A percentile compares a stretch with the other conserved stretches of the same genome.
Conservation (phyloP, 2,797 vertebrate genomes). For the Neopelma chrysocephalum region DNA sequence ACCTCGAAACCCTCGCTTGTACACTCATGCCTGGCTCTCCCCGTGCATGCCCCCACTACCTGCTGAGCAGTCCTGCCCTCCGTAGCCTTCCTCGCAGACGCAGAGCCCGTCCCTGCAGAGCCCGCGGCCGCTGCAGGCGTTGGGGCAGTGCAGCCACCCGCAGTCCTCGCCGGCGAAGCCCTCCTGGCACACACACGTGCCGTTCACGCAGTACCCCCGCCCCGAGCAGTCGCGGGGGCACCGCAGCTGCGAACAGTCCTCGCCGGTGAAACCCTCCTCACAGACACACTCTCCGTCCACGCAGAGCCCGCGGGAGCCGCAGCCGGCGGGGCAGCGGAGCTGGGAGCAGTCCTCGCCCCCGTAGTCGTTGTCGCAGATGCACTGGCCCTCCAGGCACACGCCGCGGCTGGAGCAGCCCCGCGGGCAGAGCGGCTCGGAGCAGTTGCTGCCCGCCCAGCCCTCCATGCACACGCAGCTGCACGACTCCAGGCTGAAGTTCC, state of each 20-base stretch:
- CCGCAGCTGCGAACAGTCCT: conserved; percentile 87
- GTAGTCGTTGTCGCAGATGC: conserved; percentile 91
- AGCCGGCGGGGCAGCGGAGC: conserved; percentile 88
- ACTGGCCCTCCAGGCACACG: conserved; percentile 91
- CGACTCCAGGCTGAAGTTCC: conserved; percentile 92
- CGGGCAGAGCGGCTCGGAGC: conserved; percentile 89
- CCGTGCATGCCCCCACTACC: conserved; percentile 73
- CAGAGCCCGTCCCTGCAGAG: conserved; percentile 90
- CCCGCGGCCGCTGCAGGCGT: conserved; percentile 90
- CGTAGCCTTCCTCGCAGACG: conserved; percentile 88
- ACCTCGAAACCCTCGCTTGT: neutral
- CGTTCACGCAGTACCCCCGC: conserved; percentile 87
- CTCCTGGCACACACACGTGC: conserved; percentile 88
- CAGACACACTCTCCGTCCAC: conserved; percentile 94
- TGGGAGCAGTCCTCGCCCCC: conserved; percentile 93
- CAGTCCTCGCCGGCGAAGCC: conserved; percentile 92
- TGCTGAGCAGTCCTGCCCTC: conserved; percentile 91
- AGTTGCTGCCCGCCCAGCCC: conserved; percentile 95
- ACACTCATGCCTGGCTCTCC: neutral
- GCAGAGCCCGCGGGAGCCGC: conserved; percentile 89
- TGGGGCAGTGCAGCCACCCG: conserved; percentile 84
- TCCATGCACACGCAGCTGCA: conserved; percentile 93
- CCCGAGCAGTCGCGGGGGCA: conserved; percentile 93
- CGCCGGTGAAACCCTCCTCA: conserved; percentile 89
- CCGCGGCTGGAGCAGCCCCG: conserved; percentile 92